Conservation (phyloP, 92 coral and sea anemone species). For the Phenganax marumi region DNA sequence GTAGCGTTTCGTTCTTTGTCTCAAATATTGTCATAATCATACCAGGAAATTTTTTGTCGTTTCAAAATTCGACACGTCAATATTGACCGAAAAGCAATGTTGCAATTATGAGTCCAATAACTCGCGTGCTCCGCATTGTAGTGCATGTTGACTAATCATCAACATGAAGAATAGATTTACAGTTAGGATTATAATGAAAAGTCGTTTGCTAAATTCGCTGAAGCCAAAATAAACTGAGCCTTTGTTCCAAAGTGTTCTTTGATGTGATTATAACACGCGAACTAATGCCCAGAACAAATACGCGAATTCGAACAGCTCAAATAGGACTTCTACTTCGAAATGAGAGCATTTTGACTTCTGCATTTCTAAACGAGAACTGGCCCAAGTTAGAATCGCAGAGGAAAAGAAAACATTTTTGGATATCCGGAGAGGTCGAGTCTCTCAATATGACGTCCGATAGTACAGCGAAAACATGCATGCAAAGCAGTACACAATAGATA, state of each 20-base stretch:
- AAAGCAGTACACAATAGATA: not conserved
- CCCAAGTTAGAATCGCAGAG: constrained; percentile 32
- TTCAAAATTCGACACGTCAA: not conserved
- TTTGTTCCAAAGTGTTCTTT: constrained; percentile 44
- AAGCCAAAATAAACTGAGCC: constrained; percentile 36
- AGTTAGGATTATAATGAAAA: constrained; percentile 6
- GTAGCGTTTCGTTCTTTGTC: constrained; percentile 22
- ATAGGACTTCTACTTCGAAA: not conserved
- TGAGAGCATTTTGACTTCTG: not conserved
- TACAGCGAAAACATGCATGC: constrained; percentile 21
- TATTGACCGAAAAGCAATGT: not conserved
- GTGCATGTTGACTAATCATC: not conserved
- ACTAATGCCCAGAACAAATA: constrained; percentile 26
- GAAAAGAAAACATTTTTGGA: not conserved
- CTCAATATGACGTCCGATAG: constrained; percentile 28
- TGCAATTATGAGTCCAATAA: not conserved
- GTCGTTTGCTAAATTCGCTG: constrained; percentile 36
- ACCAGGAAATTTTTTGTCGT: constrained; percentile 20
- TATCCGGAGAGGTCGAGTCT: constrained; percentile 18
- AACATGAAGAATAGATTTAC: not conserved
- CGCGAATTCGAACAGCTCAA: not conserved
- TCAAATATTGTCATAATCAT: constrained; percentile 20
- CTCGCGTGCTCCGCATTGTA: not conserved
- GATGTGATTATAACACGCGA: constrained; percentile 43
- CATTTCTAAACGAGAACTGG: not conserved